phyloP scores from a whole-genome alignment of 2,888 invertebrate genomes.

The Volucella bombylans region DNA sequence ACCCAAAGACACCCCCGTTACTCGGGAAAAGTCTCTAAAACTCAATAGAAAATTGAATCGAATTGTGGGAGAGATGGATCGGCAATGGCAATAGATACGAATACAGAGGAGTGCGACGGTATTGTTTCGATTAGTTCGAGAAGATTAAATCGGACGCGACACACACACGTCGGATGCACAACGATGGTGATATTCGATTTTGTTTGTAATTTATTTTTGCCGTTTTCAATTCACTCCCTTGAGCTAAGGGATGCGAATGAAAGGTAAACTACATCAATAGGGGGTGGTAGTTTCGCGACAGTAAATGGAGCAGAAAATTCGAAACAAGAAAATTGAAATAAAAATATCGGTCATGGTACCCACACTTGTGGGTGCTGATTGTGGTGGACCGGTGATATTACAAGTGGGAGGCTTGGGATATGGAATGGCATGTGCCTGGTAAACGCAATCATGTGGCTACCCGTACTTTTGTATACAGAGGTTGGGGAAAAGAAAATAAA shows the following conservation, averaged over 20 bases:
- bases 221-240: conserved; percentile 6
- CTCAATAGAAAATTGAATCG: conserved; percentile 64
- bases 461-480: conserved; percentile 31
- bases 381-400: conserved; percentile 11
- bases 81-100: neutral
- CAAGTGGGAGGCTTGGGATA: conserved; percentile 8
- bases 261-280: too few relatives aligned
- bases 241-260: conserved; percentile 23
- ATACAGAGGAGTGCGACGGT: conserved; percentile 12
- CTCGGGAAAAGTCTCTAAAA: conserved; percentile 17
- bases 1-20: conserved; percentile 14
- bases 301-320: conserved; percentile 44
- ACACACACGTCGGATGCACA: neutral
- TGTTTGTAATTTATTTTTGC: neutral
- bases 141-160: conserved; percentile 36
- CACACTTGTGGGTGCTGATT: conserved; percentile 3
- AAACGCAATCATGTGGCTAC: neutral
- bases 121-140: conserved; percentile 63
- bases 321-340: conserved; percentile 34
- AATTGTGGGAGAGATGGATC: conserved; percentile 53
- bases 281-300: neutral
- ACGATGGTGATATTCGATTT: neutral
- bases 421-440: conserved; percentile 8
- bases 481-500: conserved; percentile 44
- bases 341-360: conserved; percentile 39